Base-by-base conservation (phyloP, 2,797 vertebrate genomes). In the Acomys russatus region DNA sequence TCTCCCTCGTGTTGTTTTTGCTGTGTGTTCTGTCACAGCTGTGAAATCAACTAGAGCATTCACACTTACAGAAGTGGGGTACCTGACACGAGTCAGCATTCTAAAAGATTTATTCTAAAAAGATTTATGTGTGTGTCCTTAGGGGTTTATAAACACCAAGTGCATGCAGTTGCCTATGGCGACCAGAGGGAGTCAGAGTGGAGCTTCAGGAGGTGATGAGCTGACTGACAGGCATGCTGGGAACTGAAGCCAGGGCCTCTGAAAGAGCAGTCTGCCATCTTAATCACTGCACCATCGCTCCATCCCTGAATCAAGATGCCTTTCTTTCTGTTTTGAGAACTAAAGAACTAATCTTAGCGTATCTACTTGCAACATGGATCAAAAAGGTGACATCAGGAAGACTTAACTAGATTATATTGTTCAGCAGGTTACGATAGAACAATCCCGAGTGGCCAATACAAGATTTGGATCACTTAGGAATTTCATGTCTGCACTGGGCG, bases 251-350 rank as follows among this genome's bases (percentile, higher is more conserved):
- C 63, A 51, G 25, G 63, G 10, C 82, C 20, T 84, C 63, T 66
- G 28, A 44, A 66, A 49, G 18, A 68, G 12, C 30, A 51, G 18
- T 68, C 4, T 23, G 3, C 12, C 63, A 44, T 70, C 20, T 68
- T n/a, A n/a, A 85, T 18, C n/a, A 20, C 44, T n/a, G 44, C 18
- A 10, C 83, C 64, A n/a, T 70, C 30, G 49, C 64, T 68, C 33
- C 17, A 4, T 54, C 33, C 30, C 44, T 51, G n/a, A 30, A 14
- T 25, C 35, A 59, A 64, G 18, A 38, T 80, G 73, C 28, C 80
- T 66, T 93, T 49, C 66, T 90, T 93, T 90, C 54, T 84, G 54
- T 90, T 93, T 86, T 49, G 10, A 30, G 12, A n/a, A 28, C 30
- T 59, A 63, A 63, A 74, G 74, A 80, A 66, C 49, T 74, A 74